Conservation (phyloP, 37 sponge, comb jelly and placozoan genomes). For the Haliclona indistincta region DNA sequence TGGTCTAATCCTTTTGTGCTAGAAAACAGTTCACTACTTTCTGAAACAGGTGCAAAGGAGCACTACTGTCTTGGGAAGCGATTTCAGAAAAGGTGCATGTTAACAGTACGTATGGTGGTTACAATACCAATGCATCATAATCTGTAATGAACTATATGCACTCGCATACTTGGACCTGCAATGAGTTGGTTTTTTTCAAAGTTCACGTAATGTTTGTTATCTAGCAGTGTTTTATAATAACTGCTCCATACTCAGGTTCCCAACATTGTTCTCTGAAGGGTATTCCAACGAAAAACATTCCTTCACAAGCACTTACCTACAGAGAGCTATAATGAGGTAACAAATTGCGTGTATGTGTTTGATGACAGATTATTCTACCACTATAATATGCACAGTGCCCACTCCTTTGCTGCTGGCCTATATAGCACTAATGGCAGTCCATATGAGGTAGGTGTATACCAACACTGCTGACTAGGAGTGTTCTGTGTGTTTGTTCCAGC, state of each 20-base stretch:
- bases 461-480: too few species aligned
- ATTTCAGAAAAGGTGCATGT: conserved; percentile 10
- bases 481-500: too few species aligned
- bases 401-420: background rate
- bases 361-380: background rate
- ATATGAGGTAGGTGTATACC: background rate
- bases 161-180: too few species aligned
- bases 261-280: background rate
- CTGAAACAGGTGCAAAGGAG: conserved; percentile 11
- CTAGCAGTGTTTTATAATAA: too few species aligned
- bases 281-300: background rate
- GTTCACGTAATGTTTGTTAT: too few species aligned
- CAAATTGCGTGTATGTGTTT: background rate
- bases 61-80: conserved; percentile 15
- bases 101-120: background rate
- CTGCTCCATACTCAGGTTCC: too few species aligned
- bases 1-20: conserved; percentile 7
- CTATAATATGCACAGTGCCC: background rate
- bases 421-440: background rate
- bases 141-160: too few species aligned
- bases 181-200: too few species aligned
- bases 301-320: background rate
- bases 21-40: background rate
- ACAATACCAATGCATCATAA: too few species aligned
- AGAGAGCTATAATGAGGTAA: background rate